phyloP scores from a whole-genome alignment of 2,888 invertebrate species.

The Hirtodrosophila confusa region DNA sequence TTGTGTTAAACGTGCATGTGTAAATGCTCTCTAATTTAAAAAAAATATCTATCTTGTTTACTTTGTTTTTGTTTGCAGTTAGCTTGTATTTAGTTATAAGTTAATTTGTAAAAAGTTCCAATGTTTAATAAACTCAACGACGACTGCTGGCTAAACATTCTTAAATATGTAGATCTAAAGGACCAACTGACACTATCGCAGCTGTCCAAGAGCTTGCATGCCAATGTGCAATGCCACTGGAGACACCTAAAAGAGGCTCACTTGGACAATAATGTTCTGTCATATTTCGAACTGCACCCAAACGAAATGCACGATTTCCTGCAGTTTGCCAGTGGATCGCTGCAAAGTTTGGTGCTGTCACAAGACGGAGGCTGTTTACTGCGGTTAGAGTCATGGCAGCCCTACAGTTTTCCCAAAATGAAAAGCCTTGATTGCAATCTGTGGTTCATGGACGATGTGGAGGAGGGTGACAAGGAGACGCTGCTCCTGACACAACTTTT shows the following conservation, averaged over 20 bases:
- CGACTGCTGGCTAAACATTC: conserved; percentile 53
- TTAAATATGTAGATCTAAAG: conserved; percentile 34
- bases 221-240: conserved; percentile 49
- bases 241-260: conserved; percentile 6
- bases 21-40: too few relatives aligned
- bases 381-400: conserved; percentile 18
- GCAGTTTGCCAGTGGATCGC: conserved; percentile 21
- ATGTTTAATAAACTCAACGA: conserved; percentile 51
- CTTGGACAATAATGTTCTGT: conserved; percentile 3
- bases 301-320: conserved; percentile 42
- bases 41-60: too few relatives aligned
- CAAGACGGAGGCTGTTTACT: not conserved
- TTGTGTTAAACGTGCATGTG: too few relatives aligned
- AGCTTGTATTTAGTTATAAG: not conserved
- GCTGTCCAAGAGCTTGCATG: conserved; percentile 26
- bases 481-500: conserved; percentile 48
- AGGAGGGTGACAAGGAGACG: conserved; percentile 29
- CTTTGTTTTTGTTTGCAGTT: not conserved
- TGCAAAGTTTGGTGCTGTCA: conserved; percentile 34
- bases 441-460: not conserved
- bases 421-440: conserved; percentile 22
- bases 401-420: conserved; percentile 48
- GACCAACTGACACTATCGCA: conserved; percentile 45
- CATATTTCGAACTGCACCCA: conserved; percentile 8
- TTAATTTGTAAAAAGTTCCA: conserved; percentile 1